Base-by-base conservation (phyloP, 2,888 invertebrate genomes). In the Drosophila pseudotakahashii region DNA sequence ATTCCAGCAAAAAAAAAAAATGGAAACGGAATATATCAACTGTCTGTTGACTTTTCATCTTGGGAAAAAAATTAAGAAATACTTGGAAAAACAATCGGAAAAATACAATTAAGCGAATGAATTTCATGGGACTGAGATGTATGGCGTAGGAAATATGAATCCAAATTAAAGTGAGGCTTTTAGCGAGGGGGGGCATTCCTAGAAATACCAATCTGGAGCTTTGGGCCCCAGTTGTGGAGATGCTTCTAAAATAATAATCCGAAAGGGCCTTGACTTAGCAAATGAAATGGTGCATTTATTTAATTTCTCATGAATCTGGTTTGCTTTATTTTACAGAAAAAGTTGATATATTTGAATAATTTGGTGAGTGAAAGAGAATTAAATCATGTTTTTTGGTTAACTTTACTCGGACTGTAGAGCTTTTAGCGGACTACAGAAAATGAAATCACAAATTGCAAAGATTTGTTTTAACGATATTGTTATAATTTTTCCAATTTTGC, bases 41-140 rank as follows among this genome's bases (percentile, higher is more conserved):
- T 64, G 32, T 37, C 45, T 66, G 66, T 47, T 66, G 37, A 47
- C 66, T 47, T 66, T 66, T 53, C 66, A 54, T 53, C 66, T 39
- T 26, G 9, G 36, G 23, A 32, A 50, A 50, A 50, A 60, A 39
- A 62, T 41, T 41, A 26, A 7, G n/a, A 37, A 50, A 37, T 67
- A 37, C 68, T 50, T 44, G 48, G 68, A 67, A 67, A 66, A 67
- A 50, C 52, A 67, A 67, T 55, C 23, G 55, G 3, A 50, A 45
- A 19, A 53, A 63, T 47, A 59, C n/a, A 68, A 67, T 67, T 67
- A 50, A 11, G 36, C 10, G 30, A 54, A 45, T 52, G 39, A 62
- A 34, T 37, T 32, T 30, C 23, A 30, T 10, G 3, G 26, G 11
- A 10, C 11, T 39, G 5, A 23, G 23, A 3, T 13, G 34, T 37